Evolutionary conservation across 2,113 vertebrate species (phyloP).

Genomic region (Lathamus discolor): DNA sequence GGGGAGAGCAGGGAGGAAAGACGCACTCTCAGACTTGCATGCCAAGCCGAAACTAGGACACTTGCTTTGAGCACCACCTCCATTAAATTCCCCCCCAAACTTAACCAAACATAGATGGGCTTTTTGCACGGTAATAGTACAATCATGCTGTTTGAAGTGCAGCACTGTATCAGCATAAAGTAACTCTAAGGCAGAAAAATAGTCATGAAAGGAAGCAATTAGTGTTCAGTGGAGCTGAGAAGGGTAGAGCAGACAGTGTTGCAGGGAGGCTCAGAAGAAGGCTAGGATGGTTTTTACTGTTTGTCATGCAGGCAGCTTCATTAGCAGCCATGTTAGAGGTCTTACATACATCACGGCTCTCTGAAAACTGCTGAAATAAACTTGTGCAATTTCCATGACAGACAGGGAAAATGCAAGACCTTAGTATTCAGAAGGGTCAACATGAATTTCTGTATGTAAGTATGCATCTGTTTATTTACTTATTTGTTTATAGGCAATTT

Average conservation of each 20-base stretch:
- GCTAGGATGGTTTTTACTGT: not conserved
- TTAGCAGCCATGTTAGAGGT: not conserved
- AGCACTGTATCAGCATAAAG: not conserved
- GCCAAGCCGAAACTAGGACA: not conserved
- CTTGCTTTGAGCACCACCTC: not conserved
- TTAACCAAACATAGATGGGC: not conserved
- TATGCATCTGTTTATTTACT: not conserved
- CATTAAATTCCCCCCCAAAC: not conserved
- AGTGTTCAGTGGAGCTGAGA: not conserved
- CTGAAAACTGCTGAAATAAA: not conserved
- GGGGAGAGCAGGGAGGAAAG: rapidly evolving
- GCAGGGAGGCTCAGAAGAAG: not conserved
- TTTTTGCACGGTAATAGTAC: not conserved
- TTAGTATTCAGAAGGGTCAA: not conserved
- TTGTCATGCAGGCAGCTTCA: not conserved
- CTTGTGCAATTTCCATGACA: not conserved
- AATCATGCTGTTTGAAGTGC: not conserved
- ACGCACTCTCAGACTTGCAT: not conserved
- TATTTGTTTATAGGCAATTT: not conserved
- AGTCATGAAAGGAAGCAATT: not conserved
- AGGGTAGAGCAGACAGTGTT: not conserved
- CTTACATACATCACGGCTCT: not conserved
- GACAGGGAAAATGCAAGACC: not conserved
- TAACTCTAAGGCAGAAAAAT: not conserved
- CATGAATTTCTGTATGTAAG: not conserved